Conservation (phyloP, 2,797 vertebrate species). For the Nasua narica region DNA sequence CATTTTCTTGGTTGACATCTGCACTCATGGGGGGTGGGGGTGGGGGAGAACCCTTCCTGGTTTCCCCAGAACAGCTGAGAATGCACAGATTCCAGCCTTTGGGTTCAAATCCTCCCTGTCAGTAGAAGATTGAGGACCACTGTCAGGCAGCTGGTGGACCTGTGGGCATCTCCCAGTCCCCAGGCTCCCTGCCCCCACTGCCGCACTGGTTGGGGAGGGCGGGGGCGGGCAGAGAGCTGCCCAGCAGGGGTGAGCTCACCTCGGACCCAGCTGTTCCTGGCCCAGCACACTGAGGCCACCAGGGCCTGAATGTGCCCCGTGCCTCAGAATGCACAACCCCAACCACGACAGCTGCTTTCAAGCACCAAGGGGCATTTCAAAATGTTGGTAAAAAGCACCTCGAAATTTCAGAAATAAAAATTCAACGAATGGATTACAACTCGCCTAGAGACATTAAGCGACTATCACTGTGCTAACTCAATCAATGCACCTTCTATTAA, state of each 20-base stretch:
- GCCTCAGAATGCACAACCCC: not conserved
- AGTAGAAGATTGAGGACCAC: not conserved
- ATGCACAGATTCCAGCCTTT: conserved; percentile 46
- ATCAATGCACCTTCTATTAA: not conserved
- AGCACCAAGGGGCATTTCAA: not conserved
- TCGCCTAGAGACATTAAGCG: not conserved
- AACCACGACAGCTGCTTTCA: not conserved
- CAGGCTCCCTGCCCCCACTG: not conserved
- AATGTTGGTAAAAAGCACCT: conserved; percentile 1
- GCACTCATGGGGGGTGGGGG: too few relatives aligned
- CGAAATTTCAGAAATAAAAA: conserved; percentile 34
- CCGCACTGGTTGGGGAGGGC: too few relatives aligned
- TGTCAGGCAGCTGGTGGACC: conserved; percentile 28
- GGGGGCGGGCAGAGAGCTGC: not conserved
- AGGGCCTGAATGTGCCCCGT: too few relatives aligned
- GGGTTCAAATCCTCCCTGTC: conserved; percentile 42
- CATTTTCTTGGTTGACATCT: conserved; percentile 38
- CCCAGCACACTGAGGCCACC: not conserved
- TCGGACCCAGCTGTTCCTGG: conserved; percentile 24
- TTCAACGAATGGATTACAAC: not conserved
- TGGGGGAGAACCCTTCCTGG: not conserved
- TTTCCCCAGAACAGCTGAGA: conserved; percentile 70
- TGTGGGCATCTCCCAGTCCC: not conserved
- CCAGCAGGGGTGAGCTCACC: not conserved
- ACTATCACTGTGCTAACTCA: not conserved